Evolutionary conservation across 1,140 invertebrate species (phyloP).

Genomic region (Drosophila jambulina): DNA sequence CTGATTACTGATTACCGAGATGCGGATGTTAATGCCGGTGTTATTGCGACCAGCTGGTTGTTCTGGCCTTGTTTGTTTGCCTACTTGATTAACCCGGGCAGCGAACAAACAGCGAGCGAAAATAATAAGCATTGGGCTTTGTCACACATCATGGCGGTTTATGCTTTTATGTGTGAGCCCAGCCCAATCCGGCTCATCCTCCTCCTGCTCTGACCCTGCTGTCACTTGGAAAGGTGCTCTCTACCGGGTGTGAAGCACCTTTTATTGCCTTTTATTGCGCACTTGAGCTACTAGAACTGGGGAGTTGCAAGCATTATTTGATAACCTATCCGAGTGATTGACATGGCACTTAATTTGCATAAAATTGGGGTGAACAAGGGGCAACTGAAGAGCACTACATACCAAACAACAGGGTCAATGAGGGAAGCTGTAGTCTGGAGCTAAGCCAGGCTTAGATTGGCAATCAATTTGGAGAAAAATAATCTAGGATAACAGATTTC

Average conservation of each 20-base stretch:
- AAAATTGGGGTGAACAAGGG: constrained; percentile 5
- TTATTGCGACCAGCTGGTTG: constrained; percentile 57
- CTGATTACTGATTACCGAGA: constrained; percentile 15
- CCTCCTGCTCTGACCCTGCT: not conserved
- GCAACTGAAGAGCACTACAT: not conserved
- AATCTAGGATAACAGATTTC: constrained; percentile 9
- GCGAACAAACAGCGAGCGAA: constrained; percentile 11
- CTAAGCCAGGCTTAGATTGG: constrained; percentile 8
- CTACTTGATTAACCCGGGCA: constrained; percentile 71
- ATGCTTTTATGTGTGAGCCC: constrained; percentile 25
- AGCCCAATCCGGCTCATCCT: not conserved
- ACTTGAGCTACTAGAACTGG: constrained; percentile 25
- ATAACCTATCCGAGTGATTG: constrained; percentile 7
- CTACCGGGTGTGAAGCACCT: constrained; percentile 22
- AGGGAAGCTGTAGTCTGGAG: not conserved
- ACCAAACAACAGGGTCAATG: not conserved
- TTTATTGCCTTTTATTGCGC: constrained; percentile 46
- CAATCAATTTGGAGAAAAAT: constrained; percentile 10
- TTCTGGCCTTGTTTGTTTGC: constrained; percentile 66
- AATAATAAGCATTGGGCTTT: constrained; percentile 32
- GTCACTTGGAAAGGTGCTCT: constrained; percentile 5
- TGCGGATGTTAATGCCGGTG: constrained; percentile 35
- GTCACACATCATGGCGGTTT: constrained; percentile 49
- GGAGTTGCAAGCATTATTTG: constrained; percentile 23
- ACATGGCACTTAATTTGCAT: constrained; percentile 18